phyloP scores from a whole-genome alignment of 2,888 invertebrate species.

The Tridacna crocea region DNA sequence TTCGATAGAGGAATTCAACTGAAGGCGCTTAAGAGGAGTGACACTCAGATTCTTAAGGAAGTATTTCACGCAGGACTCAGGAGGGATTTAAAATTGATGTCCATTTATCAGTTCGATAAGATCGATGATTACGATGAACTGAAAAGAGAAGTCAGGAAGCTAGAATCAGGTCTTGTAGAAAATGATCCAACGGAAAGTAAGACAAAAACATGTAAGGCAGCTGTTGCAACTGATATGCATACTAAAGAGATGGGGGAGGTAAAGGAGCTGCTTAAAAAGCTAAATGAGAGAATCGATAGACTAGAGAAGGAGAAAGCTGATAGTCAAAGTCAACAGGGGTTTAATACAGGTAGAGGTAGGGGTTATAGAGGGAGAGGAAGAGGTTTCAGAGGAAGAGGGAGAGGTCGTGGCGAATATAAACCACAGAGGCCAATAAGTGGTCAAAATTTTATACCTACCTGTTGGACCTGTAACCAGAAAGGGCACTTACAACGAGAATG shows the following conservation, averaged over 20 bases:
- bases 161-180: slow-evolving; percentile 5
- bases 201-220: slow-evolving; percentile 17
- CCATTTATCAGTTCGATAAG: neutral
- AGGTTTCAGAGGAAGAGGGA: neutral
- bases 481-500: slow-evolving; percentile 21
- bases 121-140: slow-evolving; percentile 21
- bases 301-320: slow-evolving; percentile 20
- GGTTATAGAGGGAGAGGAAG: neutral
- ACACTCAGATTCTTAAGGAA: neutral
- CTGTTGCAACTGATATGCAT: neutral
- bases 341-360: neutral
- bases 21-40: neutral
- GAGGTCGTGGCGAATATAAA: neutral
- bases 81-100: neutral
- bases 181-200: neutral
- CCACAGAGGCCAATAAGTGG: neutral
- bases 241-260: slow-evolving; percentile 6
- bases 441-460: neutral
- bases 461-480: slow-evolving; percentile 8
- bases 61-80: slow-evolving; percentile 4
- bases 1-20: slow-evolving; percentile 11
- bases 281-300: too few relatives aligned
- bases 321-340: neutral
- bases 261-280: slow-evolving; percentile 6
- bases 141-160: too few relatives aligned